Base-by-base conservation (phyloP, 2,797 vertebrate species). In the Malurus leucopterus region DNA sequence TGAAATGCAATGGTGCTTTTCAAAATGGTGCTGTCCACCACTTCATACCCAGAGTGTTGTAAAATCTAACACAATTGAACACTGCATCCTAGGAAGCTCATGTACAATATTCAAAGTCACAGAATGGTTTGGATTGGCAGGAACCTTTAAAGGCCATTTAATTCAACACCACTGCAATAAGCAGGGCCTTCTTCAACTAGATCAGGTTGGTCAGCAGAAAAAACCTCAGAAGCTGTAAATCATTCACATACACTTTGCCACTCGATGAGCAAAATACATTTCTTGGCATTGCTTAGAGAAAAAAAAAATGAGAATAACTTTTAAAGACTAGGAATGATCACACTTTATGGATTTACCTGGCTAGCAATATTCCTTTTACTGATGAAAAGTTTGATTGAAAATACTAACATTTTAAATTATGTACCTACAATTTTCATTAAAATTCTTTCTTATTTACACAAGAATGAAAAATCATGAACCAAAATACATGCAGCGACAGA, bases 331-430 rank as follows among this genome's bases (percentile, higher is more conserved):
- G 26, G 36, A 83, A 24, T 34, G 67, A 24, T 85, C 43, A 65
- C 13, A 6, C 7, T 65, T 44, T 58, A 84, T 72, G 41, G 62
- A 92, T 91, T 88, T 87, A 72, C 20, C 63, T 72, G 36, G 72
- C 41, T 57, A 73, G 19, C 24, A 62, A 69, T 72, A 88, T 63
- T 77, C 32, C 83, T 89, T 73, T 72, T 32, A 74, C n/a, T 50
- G 49, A 82, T 90, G 72, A 80, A 93, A 95, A 90, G 69, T 50
- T 13, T 72, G 23, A 69, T 73, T 53, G 43, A 62, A 57, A 88
- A 85, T n/a, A 27, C 59, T 72, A 93, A 87, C 11, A 21, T 75
- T 90, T 76, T 49, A 73, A 83, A 91, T 74, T 62, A 67, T 23
- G 23, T 43, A 47, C 8, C 38, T 34, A 29, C 3, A 70, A 81